These are phyloP conservation scores for Gibbula magus DNA, from an alignment of 2,888 invertebrate species.

Conservation along the genomic window DNA sequence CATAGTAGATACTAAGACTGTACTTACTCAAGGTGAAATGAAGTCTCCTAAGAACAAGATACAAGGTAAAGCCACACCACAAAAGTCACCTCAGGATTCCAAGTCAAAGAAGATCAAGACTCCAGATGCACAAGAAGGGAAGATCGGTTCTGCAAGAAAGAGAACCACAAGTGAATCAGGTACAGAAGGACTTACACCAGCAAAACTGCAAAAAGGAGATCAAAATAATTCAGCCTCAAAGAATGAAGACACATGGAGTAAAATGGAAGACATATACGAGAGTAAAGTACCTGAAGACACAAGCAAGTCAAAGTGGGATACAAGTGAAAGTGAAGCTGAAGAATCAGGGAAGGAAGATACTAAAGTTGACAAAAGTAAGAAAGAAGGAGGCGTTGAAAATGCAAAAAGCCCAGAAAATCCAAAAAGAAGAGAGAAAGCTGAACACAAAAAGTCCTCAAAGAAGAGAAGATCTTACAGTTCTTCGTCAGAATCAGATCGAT, in stretches of 20 bases:
- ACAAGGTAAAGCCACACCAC: constrained; percentile 32
- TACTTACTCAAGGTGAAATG: neutral
- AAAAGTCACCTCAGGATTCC: constrained; percentile 23
- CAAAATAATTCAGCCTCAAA: constrained; percentile 29
- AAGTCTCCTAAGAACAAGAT: constrained; percentile 23
- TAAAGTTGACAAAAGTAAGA: constrained; percentile 38
- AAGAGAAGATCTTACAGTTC: constrained; percentile 48
- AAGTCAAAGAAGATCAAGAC: constrained; percentile 33
- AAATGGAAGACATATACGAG: constrained; percentile 62
- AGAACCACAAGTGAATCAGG: constrained; percentile 58
- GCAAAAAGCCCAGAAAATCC: neutral
- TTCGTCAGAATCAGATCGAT: constrained; percentile 40
- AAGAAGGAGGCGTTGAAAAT: constrained; percentile 11
- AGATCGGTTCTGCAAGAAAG: constrained; percentile 46
- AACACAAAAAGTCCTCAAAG: neutral
- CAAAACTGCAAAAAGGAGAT: constrained; percentile 43
- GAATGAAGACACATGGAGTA: constrained; percentile 65
- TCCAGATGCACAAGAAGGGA: constrained; percentile 21
- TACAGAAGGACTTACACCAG: constrained; percentile 32
- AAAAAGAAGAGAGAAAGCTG: neutral
- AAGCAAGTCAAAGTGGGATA: constrained; percentile 69
- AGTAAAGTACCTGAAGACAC: constrained; percentile 52
- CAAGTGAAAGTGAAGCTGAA: constrained; percentile 68
- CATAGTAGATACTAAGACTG: neutral
- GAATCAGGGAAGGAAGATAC: constrained; percentile 45